Base-by-base conservation (phyloP, 2,888 invertebrate species). In the Pterostichus madidus region DNA sequence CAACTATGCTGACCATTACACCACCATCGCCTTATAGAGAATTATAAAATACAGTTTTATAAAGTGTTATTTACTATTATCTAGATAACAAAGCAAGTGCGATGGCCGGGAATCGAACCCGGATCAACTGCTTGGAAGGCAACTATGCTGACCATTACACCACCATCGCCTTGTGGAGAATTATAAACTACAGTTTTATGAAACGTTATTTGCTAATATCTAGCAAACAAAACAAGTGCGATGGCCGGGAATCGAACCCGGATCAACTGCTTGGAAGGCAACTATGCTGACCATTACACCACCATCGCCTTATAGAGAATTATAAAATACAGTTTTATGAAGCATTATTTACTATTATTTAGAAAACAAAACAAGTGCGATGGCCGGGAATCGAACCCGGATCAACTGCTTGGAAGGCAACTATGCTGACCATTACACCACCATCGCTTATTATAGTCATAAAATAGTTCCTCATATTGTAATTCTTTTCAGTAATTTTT, bases 1-100 rank as follows among this genome's bases (percentile, higher is more conserved):
- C 83, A 83, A 83, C 83, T 83, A 83, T 83, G 83, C 83, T 83
- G 83, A 83, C 77, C 83, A 83, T 83, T 83, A 83, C 83, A 83
- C 83, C 83, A 83, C 83, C 83, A 83, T 83, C 83, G 83, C 77
- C 3, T 17, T 59, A 5, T 15, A 53, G 6, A n/a, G n/a, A n/a
- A n/a, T 35, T 35, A 35, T 35, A 15, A 13, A 15, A 15, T 53
- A 53, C n/a, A 39, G 6, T 39, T 7, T 6, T 6, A 39, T 39
- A 8, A 3, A 39, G 3, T 5, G 39, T 39, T 39, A 39, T 39
- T 3, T 39, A 39, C 1, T 39, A 39, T 3, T 39, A 39, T 39
- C 39, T 39, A 39, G 39, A 39, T 0, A 39, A 8, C 8, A 39
- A 31, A 59, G 31, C 73, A 10, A 59, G 71, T 82, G 77, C 82